phyloP scores from a whole-genome alignment of 2,113 vertebrate genomes.

The Oreotrochilus melanogaster region DNA sequence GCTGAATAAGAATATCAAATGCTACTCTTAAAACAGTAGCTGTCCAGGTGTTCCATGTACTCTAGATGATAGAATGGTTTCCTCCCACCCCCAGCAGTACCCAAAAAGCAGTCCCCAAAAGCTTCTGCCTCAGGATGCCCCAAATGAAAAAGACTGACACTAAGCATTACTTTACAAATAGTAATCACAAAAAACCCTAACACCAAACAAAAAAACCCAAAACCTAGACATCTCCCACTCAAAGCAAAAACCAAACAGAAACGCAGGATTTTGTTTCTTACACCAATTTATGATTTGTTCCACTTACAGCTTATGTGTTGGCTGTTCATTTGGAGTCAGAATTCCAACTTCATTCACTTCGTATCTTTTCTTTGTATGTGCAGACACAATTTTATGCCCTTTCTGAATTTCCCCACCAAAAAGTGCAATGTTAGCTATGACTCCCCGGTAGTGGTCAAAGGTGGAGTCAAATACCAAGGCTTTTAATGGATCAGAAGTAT shows the following conservation, averaged over 20 bases:
- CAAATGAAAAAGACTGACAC: background rate
- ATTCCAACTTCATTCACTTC: slow-evolving; percentile 94
- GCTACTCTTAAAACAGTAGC: background rate
- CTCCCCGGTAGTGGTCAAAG: slow-evolving; percentile 94
- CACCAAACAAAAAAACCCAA: background rate
- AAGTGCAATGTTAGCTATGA: slow-evolving; percentile 90
- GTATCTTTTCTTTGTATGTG: slow-evolving; percentile 87
- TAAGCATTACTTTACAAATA: background rate
- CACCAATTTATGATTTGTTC: background rate
- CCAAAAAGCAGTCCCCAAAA: background rate
- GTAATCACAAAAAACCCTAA: background rate
- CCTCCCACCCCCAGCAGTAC: background rate
- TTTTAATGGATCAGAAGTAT: slow-evolving; percentile 82
- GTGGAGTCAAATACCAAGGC: slow-evolving; percentile 95
- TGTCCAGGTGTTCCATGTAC: background rate
- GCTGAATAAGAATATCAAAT: background rate
- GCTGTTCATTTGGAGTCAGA: slow-evolving; percentile 87
- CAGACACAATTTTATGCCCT: slow-evolving; percentile 88
- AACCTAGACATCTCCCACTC: background rate
- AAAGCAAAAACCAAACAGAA: background rate
- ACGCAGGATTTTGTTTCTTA: background rate
- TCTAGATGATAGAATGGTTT: background rate
- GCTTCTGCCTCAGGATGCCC: background rate
- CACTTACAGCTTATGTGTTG: slow-evolving; percentile 85
- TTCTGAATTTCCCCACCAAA: slow-evolving; percentile 88